phyloP scores from a whole-genome alignment of 2,888 invertebrate species.

The Zaprionus obscuricornis region DNA sequence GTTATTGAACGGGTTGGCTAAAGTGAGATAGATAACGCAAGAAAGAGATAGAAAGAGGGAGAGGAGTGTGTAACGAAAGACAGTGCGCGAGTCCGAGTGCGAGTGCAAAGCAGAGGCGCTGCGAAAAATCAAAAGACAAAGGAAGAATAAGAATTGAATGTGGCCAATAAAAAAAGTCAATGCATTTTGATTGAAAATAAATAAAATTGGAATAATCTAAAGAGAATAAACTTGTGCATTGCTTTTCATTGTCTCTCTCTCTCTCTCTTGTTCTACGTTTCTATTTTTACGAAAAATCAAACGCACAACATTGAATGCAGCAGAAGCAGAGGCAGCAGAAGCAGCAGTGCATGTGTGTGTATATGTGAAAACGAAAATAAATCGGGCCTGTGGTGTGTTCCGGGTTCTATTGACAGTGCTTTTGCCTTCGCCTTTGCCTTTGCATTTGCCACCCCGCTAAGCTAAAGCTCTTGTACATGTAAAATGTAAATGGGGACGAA shows the following conservation, averaged over 20 bases:
- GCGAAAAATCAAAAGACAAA: conserved; percentile 52
- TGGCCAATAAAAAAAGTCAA: conserved; percentile 25
- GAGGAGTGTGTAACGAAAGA: conserved; percentile 31
- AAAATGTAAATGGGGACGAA: conserved; percentile 26
- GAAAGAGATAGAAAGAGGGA: conserved; percentile 22
- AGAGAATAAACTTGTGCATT: conserved; percentile 10
- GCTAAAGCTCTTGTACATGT: conserved; percentile 37
- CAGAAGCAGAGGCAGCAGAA: conserved; percentile 14
- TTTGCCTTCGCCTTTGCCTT: no score
- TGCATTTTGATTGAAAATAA: conserved; percentile 23
- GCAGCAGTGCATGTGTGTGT: conserved; percentile 6
- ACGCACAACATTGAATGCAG: conserved; percentile 26
- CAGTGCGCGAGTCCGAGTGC: conserved; percentile 32
- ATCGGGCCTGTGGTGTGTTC: conserved; percentile 43
- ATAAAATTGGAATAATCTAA: conserved; percentile 3
- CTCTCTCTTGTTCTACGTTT: conserved; percentile 7
- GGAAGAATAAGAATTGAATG: conserved; percentile 27
- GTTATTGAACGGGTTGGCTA: no score
- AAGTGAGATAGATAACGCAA: conserved; percentile 10
- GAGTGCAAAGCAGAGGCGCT: conserved; percentile 37
- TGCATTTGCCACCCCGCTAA: conserved; percentile 52
- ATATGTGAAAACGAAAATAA: conserved; percentile 64
- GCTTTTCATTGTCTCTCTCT: conserved; percentile 11
- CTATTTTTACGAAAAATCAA: conserved; percentile 32
- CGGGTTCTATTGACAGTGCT: conserved; percentile 38